Evolutionary conservation across 2,888 invertebrate species (phyloP).

Genomic region (Cremastinae sp.): DNA sequence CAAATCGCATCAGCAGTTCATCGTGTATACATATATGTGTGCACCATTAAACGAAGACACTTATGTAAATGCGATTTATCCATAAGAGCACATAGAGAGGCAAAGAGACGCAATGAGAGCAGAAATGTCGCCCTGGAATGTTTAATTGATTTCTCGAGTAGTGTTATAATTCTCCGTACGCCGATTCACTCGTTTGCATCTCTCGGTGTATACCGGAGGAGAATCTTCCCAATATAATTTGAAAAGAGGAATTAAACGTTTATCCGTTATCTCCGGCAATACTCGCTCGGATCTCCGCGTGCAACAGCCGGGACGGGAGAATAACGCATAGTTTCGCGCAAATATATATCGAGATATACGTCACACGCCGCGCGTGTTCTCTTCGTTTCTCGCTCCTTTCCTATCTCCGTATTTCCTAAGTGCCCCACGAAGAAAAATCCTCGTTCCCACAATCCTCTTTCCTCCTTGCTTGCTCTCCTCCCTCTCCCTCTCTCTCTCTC

Average conservation of each 20-base stretch:
- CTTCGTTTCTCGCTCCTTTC: slow-evolving; percentile 16
- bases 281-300: slow-evolving; percentile 44
- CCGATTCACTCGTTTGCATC: slow-evolving; percentile 41
- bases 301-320: not conserved
- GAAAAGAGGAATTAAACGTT: slow-evolving; percentile 41
- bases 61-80: not conserved
- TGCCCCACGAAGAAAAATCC: slow-evolving; percentile 30
- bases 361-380: slow-evolving; percentile 36
- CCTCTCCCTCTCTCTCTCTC: slow-evolving; percentile 26
- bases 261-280: slow-evolving; percentile 37
- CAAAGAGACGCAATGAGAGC: not conserved
- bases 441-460: slow-evolving; percentile 50
- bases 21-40: too few species aligned
- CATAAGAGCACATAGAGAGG: too few species aligned
- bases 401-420: not conserved
- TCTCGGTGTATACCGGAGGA: slow-evolving; percentile 20
- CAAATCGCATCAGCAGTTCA: too few species aligned
- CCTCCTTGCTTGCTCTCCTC: slow-evolving; percentile 35
- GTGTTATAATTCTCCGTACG: slow-evolving; percentile 68
- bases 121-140: slow-evolving; percentile 51
- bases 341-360: slow-evolving; percentile 43
- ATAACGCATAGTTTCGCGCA: slow-evolving; percentile 20
- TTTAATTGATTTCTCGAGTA: slow-evolving; percentile 73
- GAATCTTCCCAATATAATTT: slow-evolving; percentile 4
- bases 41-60: too few species aligned